phyloP scores from a whole-genome alignment of 2,888 invertebrate genomes.

The Leptinotarsa rubiginosa region DNA sequence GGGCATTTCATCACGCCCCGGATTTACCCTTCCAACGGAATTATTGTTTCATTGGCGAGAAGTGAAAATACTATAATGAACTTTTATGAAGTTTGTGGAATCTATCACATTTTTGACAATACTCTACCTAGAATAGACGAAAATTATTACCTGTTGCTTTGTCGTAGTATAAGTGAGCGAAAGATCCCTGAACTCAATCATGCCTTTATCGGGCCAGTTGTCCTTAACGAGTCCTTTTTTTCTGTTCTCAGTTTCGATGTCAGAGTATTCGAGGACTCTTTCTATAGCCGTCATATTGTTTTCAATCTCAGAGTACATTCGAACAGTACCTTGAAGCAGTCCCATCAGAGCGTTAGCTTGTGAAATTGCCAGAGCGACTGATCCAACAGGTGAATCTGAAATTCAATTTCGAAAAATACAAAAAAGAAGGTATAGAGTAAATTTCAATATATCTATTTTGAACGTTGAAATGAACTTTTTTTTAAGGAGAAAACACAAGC shows the following conservation, averaged over 20 bases:
- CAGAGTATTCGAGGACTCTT: constrained; percentile 83
- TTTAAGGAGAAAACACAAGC: no score
- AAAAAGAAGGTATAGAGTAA: not conserved
- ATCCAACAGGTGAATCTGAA: constrained; percentile 59
- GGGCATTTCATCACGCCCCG: no score
- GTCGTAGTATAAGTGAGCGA: constrained; percentile 78
- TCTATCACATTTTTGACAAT: not conserved
- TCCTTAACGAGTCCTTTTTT: constrained; percentile 36
- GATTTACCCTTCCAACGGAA: no score
- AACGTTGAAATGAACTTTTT: no score
- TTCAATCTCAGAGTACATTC: constrained; percentile 64
- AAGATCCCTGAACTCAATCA: constrained; percentile 75
- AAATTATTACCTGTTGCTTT: constrained; percentile 72
- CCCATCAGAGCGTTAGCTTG: constrained; percentile 62
- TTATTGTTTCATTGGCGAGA: no score
- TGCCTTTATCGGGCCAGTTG: constrained; percentile 80
- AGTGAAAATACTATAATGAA: no score
- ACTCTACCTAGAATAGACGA: no score
- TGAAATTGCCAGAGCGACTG: constrained; percentile 63
- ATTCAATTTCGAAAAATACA: not conserved
- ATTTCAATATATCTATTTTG: no score
- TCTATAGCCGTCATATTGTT: constrained; percentile 94
- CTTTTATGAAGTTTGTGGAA: not conserved
- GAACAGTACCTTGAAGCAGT: constrained; percentile 89
- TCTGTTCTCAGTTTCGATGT: constrained; percentile 71